Base-by-base conservation (phyloP, 1,140 invertebrate species). In the Hydropsyche tenuis region DNA sequence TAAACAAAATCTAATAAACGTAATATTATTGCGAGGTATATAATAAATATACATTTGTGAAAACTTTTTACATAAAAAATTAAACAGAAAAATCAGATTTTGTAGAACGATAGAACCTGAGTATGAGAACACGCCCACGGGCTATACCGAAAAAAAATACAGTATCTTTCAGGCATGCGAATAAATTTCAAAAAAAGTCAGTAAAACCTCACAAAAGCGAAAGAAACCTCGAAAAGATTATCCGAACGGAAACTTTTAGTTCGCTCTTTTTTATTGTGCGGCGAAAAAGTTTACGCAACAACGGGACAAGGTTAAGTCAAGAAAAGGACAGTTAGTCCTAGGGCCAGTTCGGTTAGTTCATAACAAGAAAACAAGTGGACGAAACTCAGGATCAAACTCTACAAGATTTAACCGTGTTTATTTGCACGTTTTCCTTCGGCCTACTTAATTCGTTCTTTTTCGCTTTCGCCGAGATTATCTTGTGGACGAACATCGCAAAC, bases 401-500 rank as follows among this genome's bases (percentile, higher is more conserved):
- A 37, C 30, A 9, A 46, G 69, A 71, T 71, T 74, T 74, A 56
- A 37, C 60, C 68, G 69, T 71, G 73, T 74, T 74, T 74, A 70
- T 70, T 74, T 74, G 64, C 66, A 73, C 27, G 46, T n/a, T n/a
- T n/a, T 60, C 16, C 18, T 20, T 22, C n/a, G 53, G 22, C n/a
- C n/a, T n/a, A n/a, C n/a, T n/a, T n/a, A n/a, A n/a, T n/a, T n/a
- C 53, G 18, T 60, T 9, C 53, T 3, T 12, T 60, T 25, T 60
- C 53, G 60, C 23, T 63, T 63, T 63, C 11, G 12, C 27, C 14
- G 23, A 22, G 60, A 63, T 63, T 63, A 63, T 63, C 60, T 37
- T 9, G 30, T 9, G 3, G 30, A 37, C 3, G 30, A 3, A 9
- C 3, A 3, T 37, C 30, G 30, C 3, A 4, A 37, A 37, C 3